Percentiles rank a stretch among this genome's conserved stretches.
Conservation (phyloP, 1,140 invertebrate genomes). For the Solenopsis invicta region DNA sequence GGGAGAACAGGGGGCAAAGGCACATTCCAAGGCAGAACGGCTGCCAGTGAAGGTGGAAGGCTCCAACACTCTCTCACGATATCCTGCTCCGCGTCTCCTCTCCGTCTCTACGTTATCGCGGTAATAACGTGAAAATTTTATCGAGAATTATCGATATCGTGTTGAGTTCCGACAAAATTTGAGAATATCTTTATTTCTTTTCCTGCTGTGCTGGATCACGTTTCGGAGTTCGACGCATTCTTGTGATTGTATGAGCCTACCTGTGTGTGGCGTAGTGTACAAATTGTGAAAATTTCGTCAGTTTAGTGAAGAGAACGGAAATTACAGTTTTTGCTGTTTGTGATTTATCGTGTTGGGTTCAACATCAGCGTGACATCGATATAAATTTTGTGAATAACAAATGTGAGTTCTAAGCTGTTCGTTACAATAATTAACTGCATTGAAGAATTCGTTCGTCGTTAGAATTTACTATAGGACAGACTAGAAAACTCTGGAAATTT, state of each 20-base stretch:
- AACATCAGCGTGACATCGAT: not conserved
- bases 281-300: slow-evolving; percentile 10
- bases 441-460: not conserved
- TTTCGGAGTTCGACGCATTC: not conserved
- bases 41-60: slow-evolving; percentile 77
- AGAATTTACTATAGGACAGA: not conserved
- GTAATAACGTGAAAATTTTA: not conserved
- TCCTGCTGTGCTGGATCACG: not conserved
- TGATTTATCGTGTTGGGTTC: slow-evolving; percentile 1
- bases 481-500: not conserved
- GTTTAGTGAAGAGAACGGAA: not conserved
- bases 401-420: not conserved
- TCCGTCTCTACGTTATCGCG: not conserved
- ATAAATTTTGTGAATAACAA: not conserved
- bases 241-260: not conserved
- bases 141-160: not conserved
- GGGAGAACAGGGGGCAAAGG: slow-evolving; percentile 76
- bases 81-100: slow-evolving; percentile 57
- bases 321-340: not conserved
- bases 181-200: not conserved
- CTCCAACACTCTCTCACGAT: slow-evolving; percentile 74
- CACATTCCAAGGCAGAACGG: slow-evolving; percentile 81
- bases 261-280: not conserved
- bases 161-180: not conserved
- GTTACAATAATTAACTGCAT: not conserved